Evolutionary conservation across 1,140 invertebrate genomes (phyloP), one percentile per base, ranked within the genome.

Genomic region (Chelonus insularis): DNA sequence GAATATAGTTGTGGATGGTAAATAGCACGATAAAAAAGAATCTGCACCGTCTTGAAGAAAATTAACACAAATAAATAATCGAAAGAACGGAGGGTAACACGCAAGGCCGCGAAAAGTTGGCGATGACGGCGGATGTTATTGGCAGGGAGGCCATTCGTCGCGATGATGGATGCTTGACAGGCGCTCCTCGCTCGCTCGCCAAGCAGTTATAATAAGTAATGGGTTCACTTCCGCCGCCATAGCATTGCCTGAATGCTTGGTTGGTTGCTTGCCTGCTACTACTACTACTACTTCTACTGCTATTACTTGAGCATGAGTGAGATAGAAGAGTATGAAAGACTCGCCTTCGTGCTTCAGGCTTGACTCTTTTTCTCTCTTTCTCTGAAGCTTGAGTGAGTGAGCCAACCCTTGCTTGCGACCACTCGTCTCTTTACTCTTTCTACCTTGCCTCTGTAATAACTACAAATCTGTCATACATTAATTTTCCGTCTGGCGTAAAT

Each of bases 391-490:
- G 51, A 59, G 41, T 48, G 48, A 39, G 36, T 21, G 34, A 47
- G 55, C 39, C 18, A 57, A 48, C 61, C 57, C 64, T 57, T 41
- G 59, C 50, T 64, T 68, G 64, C 69, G 68, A 66, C 74, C 72
- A 77, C 76, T 77, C 70, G 70, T 76, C 75, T 75, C 72, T 70
- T 69, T 69, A 71, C 70, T 71, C 72, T 66, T 70, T 72, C 48
- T 39, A 37, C 39, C 23, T 60, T 32, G 41, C 61, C 66, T 62
- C 64, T 70, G 74, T 79, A 78, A 79, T 80, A 81, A 78, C 76
- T 79, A 79, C 78, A 79, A 81, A 80, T 79, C 78, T 80, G 77
- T 81, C 79, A 78, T 72, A 71, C 78, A 79, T 80, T 81, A 79
- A 81, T 80, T 81, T 75, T 74, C 74, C 68, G 77, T 72, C 76